phyloP scores from a whole-genome alignment of 2,888 invertebrate genomes.

The Parnassius smintheus region DNA sequence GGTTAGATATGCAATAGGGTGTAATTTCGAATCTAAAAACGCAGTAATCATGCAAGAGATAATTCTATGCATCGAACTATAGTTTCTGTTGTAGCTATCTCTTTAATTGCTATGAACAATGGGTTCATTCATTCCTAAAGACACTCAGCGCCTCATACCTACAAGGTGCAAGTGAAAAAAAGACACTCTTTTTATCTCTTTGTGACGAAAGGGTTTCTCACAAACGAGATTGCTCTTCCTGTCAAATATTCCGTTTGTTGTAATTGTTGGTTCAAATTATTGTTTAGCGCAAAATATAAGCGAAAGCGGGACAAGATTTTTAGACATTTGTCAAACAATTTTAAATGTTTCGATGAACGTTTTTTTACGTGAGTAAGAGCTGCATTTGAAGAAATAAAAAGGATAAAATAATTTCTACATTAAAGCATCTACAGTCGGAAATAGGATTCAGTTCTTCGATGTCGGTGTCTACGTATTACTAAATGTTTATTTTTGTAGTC shows the following conservation, averaged over 20 bases:
- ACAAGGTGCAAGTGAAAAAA: conserved; percentile 16
- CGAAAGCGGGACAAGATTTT: background rate
- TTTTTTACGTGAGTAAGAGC: too few species aligned
- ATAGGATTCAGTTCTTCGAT: too few species aligned
- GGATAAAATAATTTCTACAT: too few species aligned
- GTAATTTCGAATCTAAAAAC: too few species aligned
- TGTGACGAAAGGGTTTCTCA: conserved; percentile 31
- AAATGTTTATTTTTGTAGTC: too few species aligned
- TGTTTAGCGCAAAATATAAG: conserved; percentile 13
- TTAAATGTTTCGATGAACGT: too few species aligned
- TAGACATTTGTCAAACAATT: too few species aligned
- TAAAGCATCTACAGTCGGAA: too few species aligned
- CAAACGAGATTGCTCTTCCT: conserved; percentile 35
- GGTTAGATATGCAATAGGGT: too few species aligned
- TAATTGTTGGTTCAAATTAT: conserved; percentile 22
- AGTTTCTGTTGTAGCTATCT: conserved; percentile 16
- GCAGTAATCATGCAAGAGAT: too few species aligned
- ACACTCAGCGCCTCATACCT: conserved; percentile 1
- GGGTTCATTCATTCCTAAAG: conserved; percentile 27
- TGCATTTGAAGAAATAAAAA: too few species aligned
- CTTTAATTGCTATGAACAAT: conserved; percentile 30
- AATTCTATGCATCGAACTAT: background rate
- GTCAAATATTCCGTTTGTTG: conserved; percentile 30
- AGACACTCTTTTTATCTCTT: conserved; percentile 26
- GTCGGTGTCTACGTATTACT: too few species aligned